Base-by-base conservation (phyloP, 2,113 vertebrate species). In the Pterocles orientalis region DNA sequence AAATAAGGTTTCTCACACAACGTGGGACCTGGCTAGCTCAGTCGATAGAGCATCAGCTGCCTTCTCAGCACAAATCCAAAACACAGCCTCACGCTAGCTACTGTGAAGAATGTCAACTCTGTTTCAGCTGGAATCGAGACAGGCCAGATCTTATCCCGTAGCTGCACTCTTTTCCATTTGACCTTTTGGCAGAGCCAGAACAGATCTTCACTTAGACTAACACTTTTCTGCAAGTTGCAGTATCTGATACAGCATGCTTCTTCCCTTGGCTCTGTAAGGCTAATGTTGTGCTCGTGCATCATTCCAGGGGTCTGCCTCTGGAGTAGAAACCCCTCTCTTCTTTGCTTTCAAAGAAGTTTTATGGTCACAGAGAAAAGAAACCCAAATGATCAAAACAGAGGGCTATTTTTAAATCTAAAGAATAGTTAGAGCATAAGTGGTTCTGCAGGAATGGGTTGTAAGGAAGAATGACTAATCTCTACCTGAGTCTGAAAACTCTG, bases 331-430 rank as follows among this genome's bases (percentile, higher is more conserved):
- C 51, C 4, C 31, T 86, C 51, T 9, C 26, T 84, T 91, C 53
- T 90, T 90, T 12, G 1, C 68, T 87, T 93, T 82, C 58, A 91
- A 57, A 16, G 51, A 47, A 31, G n/a, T 69, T 79, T 90, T 84
- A 50, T 68, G 65, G 69, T 50, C 61, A 34, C 14, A 41, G 81
- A 89, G 87, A 57, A 82, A 84, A 91, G 39, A 91, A 84, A 62
- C 20, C 12, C 47, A 58, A 85, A 90, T 85, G 41, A 70, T 93
- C 56, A 90, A 94, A 91, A 85, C 90, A 93, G 85, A 82, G 25
- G 18, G 4, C 31, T 94, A 23, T 85, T 91, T 94, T 79, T 66
- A 89, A 89, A 85, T 87, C 41, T 20, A 28, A 68, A 86, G 53
- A 75, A 64, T 50, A 82, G 56, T 71, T 81, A 28, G 33, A 76